Base-by-base conservation (phyloP, 2,888 invertebrate genomes). In the Chromoteleia sp. region DNA sequence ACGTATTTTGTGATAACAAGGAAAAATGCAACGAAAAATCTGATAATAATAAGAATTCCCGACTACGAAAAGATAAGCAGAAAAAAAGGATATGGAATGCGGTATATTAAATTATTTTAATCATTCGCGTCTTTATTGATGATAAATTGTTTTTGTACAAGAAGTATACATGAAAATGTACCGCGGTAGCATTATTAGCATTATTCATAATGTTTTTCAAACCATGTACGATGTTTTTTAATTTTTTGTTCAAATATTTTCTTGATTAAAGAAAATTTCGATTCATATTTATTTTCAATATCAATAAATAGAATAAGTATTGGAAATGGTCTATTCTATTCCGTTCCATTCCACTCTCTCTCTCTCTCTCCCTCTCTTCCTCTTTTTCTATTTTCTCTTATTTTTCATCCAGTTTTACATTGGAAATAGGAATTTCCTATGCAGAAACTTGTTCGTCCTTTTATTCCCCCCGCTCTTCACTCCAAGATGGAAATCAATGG, bases 1-100 rank as follows among this genome's bases (percentile, higher is more conserved):
- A 43, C 33, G 15, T 48, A 67, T 48, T 75, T 67, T 39, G 25
- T 14, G 67, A 67, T 67, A 76, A 56, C 50, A 67, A 67, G 75
- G 52, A 76, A 67, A 76, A 67, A 59, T 67, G 67, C 43, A 4
- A 59, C 19, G 67, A 76, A 76, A 59, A 56, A 50, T 59, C 59
- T 50, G 67, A 58, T 75, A 67, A 58, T 54, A 36, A 75, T 25
- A 65, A 65, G 39, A 33, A 56, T 45, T 21, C 36, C 15, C 25
- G 8, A 19, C 10, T 19, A 8, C 10, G 50, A 48, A 48, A 58
- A 36, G 48, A 17, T 36, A 67, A 65, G 14, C 12, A 5, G 41
- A 36, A 61, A 59, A 10, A 21, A 17, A 50, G 12, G n/a, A 25
- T 14, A 45, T 39, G n/a, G 25, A 12, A 33, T 54, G 67, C 41